Conservation (phyloP, 1,140 invertebrate genomes). For the Plectrocnemia conspersa region DNA sequence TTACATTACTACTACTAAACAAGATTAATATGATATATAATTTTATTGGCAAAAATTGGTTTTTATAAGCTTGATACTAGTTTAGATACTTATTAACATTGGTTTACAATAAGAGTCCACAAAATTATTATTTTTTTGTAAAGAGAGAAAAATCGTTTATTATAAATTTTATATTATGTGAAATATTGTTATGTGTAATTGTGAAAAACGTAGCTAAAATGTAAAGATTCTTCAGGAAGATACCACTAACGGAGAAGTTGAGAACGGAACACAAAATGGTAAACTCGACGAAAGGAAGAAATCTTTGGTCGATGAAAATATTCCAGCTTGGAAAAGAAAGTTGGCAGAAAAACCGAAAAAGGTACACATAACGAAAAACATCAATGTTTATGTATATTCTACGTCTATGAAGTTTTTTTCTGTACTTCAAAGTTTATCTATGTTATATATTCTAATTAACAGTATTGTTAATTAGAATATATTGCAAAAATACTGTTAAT, state of each 20-base stretch:
- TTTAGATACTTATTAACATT: too few relatives aligned
- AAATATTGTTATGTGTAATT: too few relatives aligned
- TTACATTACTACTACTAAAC: background rate
- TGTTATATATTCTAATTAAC: too few relatives aligned
- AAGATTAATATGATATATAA: too few relatives aligned
- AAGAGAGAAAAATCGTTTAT: too few relatives aligned
- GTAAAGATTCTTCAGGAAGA: slow-evolving; percentile 10
- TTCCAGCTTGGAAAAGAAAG: slow-evolving; percentile 33
- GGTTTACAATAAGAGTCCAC: too few relatives aligned
- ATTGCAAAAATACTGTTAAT: too few relatives aligned
- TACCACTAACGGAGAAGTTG: slow-evolving; percentile 35
- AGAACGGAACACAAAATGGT: slow-evolving; percentile 44
- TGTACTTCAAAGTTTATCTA: background rate
- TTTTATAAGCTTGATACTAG: too few relatives aligned
- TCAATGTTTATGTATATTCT: background rate
- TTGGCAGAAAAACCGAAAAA: slow-evolving; percentile 23
- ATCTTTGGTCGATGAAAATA: slow-evolving; percentile 14
- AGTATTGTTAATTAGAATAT: too few relatives aligned
- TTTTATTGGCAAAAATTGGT: too few relatives aligned
- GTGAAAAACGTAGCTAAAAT: slow-evolving; percentile 4
- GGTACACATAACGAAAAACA: slow-evolving; percentile 16
- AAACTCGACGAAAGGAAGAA: slow-evolving; percentile 34
- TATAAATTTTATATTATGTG: too few relatives aligned
- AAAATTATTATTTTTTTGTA: too few relatives aligned
- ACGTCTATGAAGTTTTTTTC: background rate